phyloP scores from a whole-genome alignment of 2,888 invertebrate species.

The Drosophila limbata region DNA sequence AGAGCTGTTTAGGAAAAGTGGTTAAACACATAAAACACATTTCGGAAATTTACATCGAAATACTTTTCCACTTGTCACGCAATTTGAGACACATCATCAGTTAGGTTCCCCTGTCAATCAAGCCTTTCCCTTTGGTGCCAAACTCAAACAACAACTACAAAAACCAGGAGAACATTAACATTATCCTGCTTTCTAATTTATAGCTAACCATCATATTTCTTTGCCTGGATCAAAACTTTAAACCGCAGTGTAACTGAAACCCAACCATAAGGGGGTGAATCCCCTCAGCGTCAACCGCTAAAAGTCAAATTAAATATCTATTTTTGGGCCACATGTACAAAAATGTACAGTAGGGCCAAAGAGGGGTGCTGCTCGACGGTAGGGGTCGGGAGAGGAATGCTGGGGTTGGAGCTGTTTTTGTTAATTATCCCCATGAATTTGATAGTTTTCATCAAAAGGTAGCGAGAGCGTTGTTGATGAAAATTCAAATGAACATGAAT shows the following conservation, averaged over 20 bases:
- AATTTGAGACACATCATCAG: slow-evolving; percentile 43
- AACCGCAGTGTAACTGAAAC: slow-evolving; percentile 45
- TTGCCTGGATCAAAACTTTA: slow-evolving; percentile 54
- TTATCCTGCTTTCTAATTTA: slow-evolving; percentile 54
- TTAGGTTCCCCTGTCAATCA: slow-evolving; percentile 27
- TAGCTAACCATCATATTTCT: slow-evolving; percentile 52
- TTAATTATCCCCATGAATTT: slow-evolving; percentile 77
- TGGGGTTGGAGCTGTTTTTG: slow-evolving; percentile 38
- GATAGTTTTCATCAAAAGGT: slow-evolving; percentile 73
- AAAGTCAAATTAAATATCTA: slow-evolving; percentile 78
- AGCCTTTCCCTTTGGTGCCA: background rate
- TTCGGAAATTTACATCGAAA: slow-evolving; percentile 32
- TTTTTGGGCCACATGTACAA: slow-evolving; percentile 64
- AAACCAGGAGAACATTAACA: slow-evolving; percentile 29
- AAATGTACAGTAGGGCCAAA: slow-evolving; percentile 38
- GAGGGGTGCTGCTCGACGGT: background rate
- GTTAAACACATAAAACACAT: slow-evolving; percentile 14
- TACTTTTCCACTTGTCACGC: slow-evolving; percentile 48
- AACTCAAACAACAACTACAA: slow-evolving; percentile 22
- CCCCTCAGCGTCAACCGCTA: slow-evolving; percentile 38
- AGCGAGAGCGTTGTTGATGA: slow-evolving; percentile 43
- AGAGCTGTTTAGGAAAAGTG: slow-evolving; percentile 10
- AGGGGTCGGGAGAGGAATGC: background rate
- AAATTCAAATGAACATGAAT: slow-evolving; percentile 70
- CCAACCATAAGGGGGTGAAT: slow-evolving; percentile 18